Evolutionary conservation across 37 sponge, comb jelly and placozoan species (phyloP).

Genomic region (Spongilla lacustris): DNA sequence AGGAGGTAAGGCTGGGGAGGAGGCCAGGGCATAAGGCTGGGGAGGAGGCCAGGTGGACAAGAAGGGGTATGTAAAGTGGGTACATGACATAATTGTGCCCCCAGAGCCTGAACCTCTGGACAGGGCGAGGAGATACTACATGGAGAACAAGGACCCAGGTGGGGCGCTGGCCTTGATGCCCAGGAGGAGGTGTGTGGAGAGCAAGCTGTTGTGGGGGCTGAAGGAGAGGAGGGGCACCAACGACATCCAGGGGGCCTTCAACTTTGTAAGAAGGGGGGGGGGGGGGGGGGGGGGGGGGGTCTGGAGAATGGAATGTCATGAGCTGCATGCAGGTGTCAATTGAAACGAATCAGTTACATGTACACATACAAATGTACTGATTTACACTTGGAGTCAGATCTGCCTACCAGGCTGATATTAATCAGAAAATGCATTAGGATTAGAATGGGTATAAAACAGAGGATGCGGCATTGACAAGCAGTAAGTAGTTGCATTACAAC

Average conservation of each 20-base stretch:
- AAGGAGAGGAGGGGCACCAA: constrained; percentile 39
- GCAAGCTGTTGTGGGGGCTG: constrained; percentile 60
- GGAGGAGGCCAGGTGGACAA: not conserved
- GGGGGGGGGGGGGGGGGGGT: not conserved
- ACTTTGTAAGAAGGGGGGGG: constrained; percentile 45
- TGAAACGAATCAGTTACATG: too few relatives aligned
- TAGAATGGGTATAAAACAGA: too few relatives aligned
- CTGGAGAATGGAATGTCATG: too few relatives aligned
- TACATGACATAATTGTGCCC: not conserved
- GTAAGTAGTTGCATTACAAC: too few relatives aligned
- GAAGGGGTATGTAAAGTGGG: too few relatives aligned
- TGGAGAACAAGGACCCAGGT: constrained; percentile 46
- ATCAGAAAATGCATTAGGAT: too few relatives aligned
- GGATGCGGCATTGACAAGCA: too few relatives aligned
- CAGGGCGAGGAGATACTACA: constrained; percentile 50
- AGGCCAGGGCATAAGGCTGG: not conserved
- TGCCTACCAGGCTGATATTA: too few relatives aligned
- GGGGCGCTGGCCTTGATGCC: constrained; percentile 54
- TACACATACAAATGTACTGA: too few relatives aligned
- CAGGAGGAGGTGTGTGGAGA: constrained; percentile 44
- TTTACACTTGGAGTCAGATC: too few relatives aligned
- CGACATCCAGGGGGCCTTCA: constrained; percentile 56
- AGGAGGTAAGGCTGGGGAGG: constrained; percentile 44
- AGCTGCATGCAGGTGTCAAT: too few relatives aligned
- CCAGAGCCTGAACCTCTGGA: constrained; percentile 55